Base-by-base conservation (phyloP, 2,888 invertebrate species). In the Koerneria pararmatus region DNA sequence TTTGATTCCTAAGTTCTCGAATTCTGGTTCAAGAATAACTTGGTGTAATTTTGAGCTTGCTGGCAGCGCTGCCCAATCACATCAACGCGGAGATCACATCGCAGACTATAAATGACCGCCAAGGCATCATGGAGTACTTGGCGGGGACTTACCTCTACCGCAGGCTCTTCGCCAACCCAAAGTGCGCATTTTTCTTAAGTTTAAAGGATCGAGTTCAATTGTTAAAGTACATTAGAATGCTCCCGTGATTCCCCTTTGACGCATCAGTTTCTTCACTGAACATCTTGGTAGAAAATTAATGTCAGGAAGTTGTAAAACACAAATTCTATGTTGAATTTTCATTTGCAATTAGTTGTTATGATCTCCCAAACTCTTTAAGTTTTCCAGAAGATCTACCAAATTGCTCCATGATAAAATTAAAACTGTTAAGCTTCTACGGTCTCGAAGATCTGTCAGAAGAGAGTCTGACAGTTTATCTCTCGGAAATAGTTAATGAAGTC, bases 61-160 rank as follows among this genome's bases (percentile, higher is more conserved):
- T 95, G 5, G 89, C 89, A 66, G 95, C 94, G 0, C 84, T 99
- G 64, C 90, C 95, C 0, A 97, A 99, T 85, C 98, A 98, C 85
- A 87, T 97, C 73, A 98, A 98, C 85, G 98, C 98, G 0, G 98
- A 98, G 84, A 85, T 89, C 54, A 87, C 95, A 0, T 93, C 95
- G 31, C 95, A 94, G 65, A 95, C 95, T 0, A 91, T 99, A n/a
- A 89, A 89, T 74, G 90, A 90, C 0, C 93, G 92, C 83, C 74
- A 74, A 51, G 70, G 93, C 76, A 91, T 94, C 59, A 87, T 98
- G 67, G 95, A 98, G 85, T 99, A 98, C 86, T 87, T 98, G 74
- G 95, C 97, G 0, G 98, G 95, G 91, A 99, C 98, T 0, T 99
- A 94, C 83, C 94, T 97, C 87, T 98, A 95, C 87, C 87, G 95